A percentile compares a stretch with the other conserved stretches of the same genome.
These are phyloP conservation scores for Charadrius vociferus DNA, from an alignment of 2,113 vertebrate species.

Conservation along the genomic window DNA sequence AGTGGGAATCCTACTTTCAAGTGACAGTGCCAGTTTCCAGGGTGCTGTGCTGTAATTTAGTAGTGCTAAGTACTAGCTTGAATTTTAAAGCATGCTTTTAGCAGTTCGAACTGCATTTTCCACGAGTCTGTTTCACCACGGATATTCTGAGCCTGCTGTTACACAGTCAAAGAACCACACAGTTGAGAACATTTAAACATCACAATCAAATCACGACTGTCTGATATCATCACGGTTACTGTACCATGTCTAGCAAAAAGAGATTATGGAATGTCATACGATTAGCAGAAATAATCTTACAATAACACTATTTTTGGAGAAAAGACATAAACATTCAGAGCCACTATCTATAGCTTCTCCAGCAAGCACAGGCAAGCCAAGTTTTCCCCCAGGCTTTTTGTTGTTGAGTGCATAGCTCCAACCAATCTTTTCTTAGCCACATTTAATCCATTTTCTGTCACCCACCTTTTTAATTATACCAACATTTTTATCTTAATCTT, in stretches of 20 bases:
- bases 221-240: neutral
- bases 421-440: neutral
- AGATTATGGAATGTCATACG: neutral
- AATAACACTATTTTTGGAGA: neutral
- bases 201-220: neutral
- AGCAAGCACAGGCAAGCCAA: neutral
- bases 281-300: slow-evolving; percentile 19
- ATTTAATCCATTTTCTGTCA: neutral
- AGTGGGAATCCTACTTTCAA: neutral
- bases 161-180: neutral
- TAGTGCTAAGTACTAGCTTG: neutral
- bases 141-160: neutral
- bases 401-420: neutral
- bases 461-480: neutral
- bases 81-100: slow-evolving; percentile 36
- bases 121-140: neutral
- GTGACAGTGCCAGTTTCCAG: neutral
- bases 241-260: neutral
- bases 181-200: neutral
- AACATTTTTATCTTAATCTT: neutral
- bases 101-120: neutral
- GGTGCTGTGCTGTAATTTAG: neutral
- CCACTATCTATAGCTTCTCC: neutral
- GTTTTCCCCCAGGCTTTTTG: neutral
- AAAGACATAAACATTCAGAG: neutral